Conservation (phyloP, 2,113 vertebrate genomes). For the Eurystomus gularis region DNA sequence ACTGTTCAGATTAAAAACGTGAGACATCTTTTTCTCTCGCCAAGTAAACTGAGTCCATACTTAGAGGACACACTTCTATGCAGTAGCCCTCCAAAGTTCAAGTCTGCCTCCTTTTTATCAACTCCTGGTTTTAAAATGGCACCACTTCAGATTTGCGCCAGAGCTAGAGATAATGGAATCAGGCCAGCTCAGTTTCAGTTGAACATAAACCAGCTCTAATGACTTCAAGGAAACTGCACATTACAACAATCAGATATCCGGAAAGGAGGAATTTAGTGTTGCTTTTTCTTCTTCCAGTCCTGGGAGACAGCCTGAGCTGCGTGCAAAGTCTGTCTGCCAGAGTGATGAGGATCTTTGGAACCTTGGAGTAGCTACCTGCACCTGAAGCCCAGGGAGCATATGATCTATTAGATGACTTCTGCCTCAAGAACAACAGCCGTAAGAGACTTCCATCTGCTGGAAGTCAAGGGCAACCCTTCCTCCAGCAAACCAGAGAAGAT, state of each 20-base stretch:
- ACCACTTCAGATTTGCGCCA: background rate
- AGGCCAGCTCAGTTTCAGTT: background rate
- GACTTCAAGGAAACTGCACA: constrained; percentile 43
- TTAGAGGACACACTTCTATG: background rate
- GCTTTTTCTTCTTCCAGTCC: background rate
- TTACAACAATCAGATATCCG: constrained; percentile 31
- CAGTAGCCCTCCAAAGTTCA: background rate
- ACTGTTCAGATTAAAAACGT: background rate
- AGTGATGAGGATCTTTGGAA: background rate
- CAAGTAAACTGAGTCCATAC: background rate
- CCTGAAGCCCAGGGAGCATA: background rate
- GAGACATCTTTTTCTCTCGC: constrained; percentile 19
- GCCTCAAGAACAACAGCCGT: background rate
- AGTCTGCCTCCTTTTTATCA: background rate
- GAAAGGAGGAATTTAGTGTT: background rate
- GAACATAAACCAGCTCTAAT: constrained; percentile 47
- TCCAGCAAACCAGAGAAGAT: background rate
- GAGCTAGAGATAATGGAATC: background rate
- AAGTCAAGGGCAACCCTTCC: background rate
- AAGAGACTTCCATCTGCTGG: background rate
- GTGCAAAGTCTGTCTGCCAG: background rate
- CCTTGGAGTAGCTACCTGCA: background rate
- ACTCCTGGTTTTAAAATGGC: background rate
- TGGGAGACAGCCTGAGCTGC: background rate
- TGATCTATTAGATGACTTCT: background rate